Conservation (phyloP, 2,888 invertebrate species). For the Tipula vernalis region DNA sequence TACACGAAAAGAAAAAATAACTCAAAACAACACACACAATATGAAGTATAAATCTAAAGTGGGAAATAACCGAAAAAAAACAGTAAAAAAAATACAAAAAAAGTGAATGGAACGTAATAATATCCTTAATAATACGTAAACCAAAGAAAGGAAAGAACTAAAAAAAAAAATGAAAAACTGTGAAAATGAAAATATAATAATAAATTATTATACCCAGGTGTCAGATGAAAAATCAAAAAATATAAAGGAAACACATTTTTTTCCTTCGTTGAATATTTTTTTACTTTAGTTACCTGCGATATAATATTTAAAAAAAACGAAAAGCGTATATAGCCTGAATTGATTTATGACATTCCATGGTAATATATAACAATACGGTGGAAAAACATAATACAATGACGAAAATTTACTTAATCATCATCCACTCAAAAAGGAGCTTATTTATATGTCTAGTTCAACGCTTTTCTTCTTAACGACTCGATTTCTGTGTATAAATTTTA, state of each 20-base stretch:
- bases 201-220: slow-evolving; percentile 4
- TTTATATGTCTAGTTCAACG: not conserved
- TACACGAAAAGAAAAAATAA: not conserved
- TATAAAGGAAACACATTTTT: slow-evolving; percentile 4
- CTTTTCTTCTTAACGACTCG: not conserved
- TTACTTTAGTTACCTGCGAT: not conserved
- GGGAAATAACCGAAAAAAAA: not conserved
- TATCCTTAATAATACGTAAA: not conserved
- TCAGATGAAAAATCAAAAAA: not conserved
- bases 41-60: not conserved
- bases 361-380: not conserved
- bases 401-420: slow-evolving; percentile 4
- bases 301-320: not conserved
- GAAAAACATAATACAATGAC: not conserved
- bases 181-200: slow-evolving; percentile 4
- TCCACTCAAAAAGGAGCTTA: not conserved
- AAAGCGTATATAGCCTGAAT: not conserved
- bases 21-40: not conserved
- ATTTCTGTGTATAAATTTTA: not conserved
- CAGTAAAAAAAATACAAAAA: not conserved
- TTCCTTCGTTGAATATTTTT: not conserved
- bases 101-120: not conserved
- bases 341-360: not conserved
- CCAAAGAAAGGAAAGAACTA: not conserved
- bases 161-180: not conserved